These are phyloP conservation scores for Pseudopodoces humilis DNA, from an alignment of 2,113 vertebrate species.

Conservation along the genomic window DNA sequence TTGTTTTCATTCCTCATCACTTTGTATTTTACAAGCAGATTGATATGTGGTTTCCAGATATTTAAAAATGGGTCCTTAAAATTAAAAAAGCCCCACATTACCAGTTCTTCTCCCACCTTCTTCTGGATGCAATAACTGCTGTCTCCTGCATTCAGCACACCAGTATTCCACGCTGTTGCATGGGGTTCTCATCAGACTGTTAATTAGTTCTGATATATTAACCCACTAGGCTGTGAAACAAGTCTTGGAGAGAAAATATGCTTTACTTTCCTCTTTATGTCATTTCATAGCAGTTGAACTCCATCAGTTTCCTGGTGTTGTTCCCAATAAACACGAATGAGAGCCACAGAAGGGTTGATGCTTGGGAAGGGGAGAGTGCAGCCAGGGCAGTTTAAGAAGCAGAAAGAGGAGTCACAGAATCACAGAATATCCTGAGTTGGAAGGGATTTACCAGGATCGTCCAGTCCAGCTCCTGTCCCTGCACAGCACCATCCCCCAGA, in stretches of 20 bases:
- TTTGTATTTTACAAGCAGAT: not conserved
- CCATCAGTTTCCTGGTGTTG: not conserved
- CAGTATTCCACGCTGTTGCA: not conserved
- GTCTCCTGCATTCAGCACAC: not conserved
- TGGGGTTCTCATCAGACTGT: not conserved
- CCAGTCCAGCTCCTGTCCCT: accelerated
- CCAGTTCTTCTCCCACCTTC: not conserved
- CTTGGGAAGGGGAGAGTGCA: not conserved
- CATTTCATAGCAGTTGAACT: not conserved
- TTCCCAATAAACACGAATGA: not conserved
- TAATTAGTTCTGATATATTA: conserved; percentile 42
- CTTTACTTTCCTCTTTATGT: not conserved
- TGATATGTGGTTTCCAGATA: not conserved
- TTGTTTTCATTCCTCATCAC: not conserved
- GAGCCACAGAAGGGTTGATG: not conserved
- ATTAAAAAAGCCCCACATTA: not conserved
- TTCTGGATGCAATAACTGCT: not conserved
- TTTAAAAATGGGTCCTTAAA: not conserved
- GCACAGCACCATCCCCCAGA: not conserved
- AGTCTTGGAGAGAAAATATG: not conserved
- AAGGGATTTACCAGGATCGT: not conserved
- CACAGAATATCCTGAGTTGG: not conserved
- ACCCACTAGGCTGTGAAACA: not conserved
- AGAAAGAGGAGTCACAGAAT: not conserved
- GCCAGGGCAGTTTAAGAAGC: not conserved